Base-by-base conservation (phyloP, 2,888 invertebrate genomes). In the Laothoe populi region DNA sequence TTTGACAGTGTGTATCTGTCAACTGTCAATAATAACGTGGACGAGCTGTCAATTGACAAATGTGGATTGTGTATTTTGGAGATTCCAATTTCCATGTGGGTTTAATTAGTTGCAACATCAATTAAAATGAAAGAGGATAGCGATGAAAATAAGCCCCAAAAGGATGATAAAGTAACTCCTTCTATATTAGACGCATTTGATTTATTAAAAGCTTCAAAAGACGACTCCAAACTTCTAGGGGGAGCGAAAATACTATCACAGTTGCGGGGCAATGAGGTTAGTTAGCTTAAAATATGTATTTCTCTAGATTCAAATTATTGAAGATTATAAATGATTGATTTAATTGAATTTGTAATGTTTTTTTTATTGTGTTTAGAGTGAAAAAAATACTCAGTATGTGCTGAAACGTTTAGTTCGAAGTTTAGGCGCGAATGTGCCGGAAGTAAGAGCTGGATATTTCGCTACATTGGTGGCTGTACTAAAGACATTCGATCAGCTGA, bases 341-440 rank as follows among this genome's bases (percentile, higher is more conserved):
- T 0, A 35, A 45, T 19, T 24, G 16, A 48, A 48, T 13, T 3
- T 45, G n/a, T 40, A 26, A 31, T 48, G 11, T 38, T 26, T 21
- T 10, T 31, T 38, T 45, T 16, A n/a, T n/a, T n/a, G n/a, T 31
- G n/a, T 48, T 90, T 76, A 95, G 96, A 93, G 91, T 74, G 90
- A 89, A 72, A 93, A 94, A 78, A 96, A 96, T 79, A 69, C 95
- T 11, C 87, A 94, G 57, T 96, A 97, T 86, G 94, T 94, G 0
- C 77, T 97, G 40, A 95, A 94, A 67, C 93, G 97, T 70, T 84
- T 97, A 58, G 91, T 97, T 2, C 92, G 96, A 70, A 96, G 97
- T 66, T 87, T 96, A 65, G 96, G 96, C 38, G 95, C 96, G 1
- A 94, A 95, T 21, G 92, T 95, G 44, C 92, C 93, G 23, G 90